Base-by-base conservation (phyloP, 2,113 vertebrate genomes). In the Gadus chalcogrammus region DNA sequence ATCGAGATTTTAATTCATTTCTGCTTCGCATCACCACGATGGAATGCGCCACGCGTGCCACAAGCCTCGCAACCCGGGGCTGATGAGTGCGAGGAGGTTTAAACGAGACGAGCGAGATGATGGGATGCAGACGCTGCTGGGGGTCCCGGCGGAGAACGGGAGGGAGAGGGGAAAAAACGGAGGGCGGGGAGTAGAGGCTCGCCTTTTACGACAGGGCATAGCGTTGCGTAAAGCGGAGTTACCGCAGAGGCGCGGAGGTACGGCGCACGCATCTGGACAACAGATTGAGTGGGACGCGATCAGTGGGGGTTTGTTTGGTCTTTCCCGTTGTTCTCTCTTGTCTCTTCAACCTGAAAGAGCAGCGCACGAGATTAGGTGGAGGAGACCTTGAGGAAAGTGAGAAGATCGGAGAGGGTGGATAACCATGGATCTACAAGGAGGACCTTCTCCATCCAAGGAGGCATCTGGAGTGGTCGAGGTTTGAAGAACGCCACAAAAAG, bases 51-150 rank as follows among this genome's bases (percentile, higher is more conserved):
- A 69, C 86, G 86, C 80, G 87, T 82, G 89, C 88, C 84, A 84
- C 81, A 90, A 85, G 81, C 85, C 91, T 90, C 88, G 73, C 84
- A 84, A 90, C 88, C 79, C 81, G 68, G 24, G 77, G 83, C 82
- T 67, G 87, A 85, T 85, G 85, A 87, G 87, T 87, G 84, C 58
- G 84, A 87, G 86, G 84, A 89, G 85, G 84, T 88, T 88, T 90
- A 68, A 86, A 70, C 42, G 42, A 48, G 42, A 48, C 42, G 73
- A 81, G 73, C 81, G 85, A 56, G 69, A 79, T 90, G 91, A 92
- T 92, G 87, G 87, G 90, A 91, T 87, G 67, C 91, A 91, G 91
- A 88, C 90, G 75, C 85, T 83, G 84, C 86, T 88, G 85, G 88
- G 82, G 86, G 85, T 76, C 52, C 53, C 63, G 64, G 67, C 55